A percentile compares a stretch with the other conserved stretches of the same genome.
phyloP scores from a whole-genome alignment of 2,797 vertebrate genomes.

The Mormyrus hasselquistii region DNA sequence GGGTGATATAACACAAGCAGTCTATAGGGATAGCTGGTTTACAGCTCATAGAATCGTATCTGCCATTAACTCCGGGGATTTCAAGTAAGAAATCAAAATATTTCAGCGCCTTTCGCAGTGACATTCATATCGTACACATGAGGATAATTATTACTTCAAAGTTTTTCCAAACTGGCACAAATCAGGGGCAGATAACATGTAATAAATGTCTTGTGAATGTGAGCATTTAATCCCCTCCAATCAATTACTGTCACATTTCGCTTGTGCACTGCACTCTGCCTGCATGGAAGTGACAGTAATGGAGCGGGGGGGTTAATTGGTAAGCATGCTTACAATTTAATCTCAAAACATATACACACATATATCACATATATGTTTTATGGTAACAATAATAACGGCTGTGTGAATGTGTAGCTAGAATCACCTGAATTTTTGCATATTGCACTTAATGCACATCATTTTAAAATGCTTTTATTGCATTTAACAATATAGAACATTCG shows the following conservation, averaged over 20 bases:
- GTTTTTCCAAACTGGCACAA: not conserved
- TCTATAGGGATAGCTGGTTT: not conserved
- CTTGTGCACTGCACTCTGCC: not conserved
- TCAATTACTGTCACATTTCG: not conserved
- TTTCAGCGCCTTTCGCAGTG: not conserved
- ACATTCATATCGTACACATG: not conserved
- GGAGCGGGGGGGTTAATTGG: not conserved
- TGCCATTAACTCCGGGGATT: not conserved
- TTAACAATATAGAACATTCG: not conserved
- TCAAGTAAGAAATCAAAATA: not conserved
- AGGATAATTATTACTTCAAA: not conserved
- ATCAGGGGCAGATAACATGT: not conserved
- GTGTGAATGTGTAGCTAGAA: not conserved
- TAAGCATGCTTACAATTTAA: not conserved
- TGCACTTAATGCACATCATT: not conserved
- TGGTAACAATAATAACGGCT: not conserved
- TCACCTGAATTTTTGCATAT: not conserved
- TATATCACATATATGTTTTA: not conserved
- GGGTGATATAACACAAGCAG: not conserved
- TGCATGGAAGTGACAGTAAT: not conserved
- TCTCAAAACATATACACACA: not conserved
- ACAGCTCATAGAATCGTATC: not conserved
- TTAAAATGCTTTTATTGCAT: not conserved
- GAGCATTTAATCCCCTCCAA: not conserved
- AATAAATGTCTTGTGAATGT: not conserved